Percentiles rank a stretch among this genome's conserved stretches.
phyloP scores from a whole-genome alignment of 2,113 vertebrate genomes.

The Mormyrus iriodes region DNA sequence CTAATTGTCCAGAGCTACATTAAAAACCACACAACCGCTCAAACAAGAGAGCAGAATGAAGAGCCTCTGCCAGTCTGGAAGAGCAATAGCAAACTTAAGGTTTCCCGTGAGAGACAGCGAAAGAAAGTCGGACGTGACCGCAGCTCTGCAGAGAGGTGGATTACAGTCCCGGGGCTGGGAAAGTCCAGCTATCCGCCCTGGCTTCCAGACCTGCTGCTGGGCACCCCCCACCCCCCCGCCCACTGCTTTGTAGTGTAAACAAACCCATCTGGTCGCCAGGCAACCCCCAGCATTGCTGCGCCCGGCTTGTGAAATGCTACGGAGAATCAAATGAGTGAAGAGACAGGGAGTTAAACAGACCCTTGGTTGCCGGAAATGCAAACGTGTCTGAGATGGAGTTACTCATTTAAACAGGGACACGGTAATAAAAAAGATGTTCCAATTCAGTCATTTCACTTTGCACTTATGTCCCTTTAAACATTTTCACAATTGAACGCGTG shows the following conservation, averaged over 20 bases:
- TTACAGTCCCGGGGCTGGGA: slow-evolving; percentile 12
- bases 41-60: background rate
- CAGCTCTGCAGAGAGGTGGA: slow-evolving; percentile 35
- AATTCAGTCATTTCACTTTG: background rate
- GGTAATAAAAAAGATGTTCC: background rate
- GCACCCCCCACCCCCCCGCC: background rate
- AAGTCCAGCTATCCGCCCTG: slow-evolving; percentile 1
- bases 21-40: background rate
- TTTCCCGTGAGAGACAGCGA: slow-evolving; percentile 28
- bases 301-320: slow-evolving; percentile 1
- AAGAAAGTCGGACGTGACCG: slow-evolving; percentile 30
- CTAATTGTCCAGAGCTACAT: slow-evolving; percentile 22
- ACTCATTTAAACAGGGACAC: background rate
- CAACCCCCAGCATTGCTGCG: slow-evolving; percentile 33
- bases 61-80: background rate
- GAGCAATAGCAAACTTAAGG: slow-evolving; percentile 11
- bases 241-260: slow-evolving; percentile 40
- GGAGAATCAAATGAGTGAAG: background rate
- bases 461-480: background rate
- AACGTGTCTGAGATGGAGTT: background rate
- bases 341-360: background rate
- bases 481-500: background rate
- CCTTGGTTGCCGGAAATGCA: background rate
- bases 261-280: slow-evolving; percentile 42
- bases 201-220: slow-evolving; percentile 14